Conservation (phyloP, 2,113 vertebrate genomes). For the Ahaetulla prasina region DNA sequence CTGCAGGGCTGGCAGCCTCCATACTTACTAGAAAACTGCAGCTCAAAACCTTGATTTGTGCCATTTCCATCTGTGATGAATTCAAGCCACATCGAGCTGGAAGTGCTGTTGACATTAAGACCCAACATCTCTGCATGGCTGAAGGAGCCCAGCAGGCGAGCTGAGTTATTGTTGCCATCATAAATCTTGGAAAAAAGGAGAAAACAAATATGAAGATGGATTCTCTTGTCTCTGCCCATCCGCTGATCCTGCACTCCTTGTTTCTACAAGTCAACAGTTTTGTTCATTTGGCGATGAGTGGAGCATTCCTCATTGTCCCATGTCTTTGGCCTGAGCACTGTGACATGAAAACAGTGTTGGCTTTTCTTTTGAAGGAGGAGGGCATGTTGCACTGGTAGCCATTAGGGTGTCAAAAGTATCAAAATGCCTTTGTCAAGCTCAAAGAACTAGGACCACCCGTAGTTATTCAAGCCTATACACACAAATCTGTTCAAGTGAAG, state of each 20-base stretch:
- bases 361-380: background rate
- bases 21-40: conserved; percentile 93
- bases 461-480: too few relatives aligned
- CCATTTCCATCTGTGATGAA: conserved; percentile 87
- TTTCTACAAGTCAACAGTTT: background rate
- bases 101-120: conserved; percentile 89
- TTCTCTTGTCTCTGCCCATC: background rate
- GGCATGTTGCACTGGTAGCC: background rate
- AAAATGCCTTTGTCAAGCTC: background rate
- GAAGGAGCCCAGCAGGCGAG: conserved; percentile 86
- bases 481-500: too few relatives aligned
- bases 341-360: background rate
- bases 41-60: conserved; percentile 93
- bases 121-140: conserved; percentile 82
- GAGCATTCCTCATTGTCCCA: background rate
- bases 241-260: background rate
- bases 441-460: too few relatives aligned
- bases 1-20: rapidly evolving
- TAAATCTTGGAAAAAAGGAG: conserved; percentile 78
- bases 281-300: background rate
- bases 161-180: conserved; percentile 88
- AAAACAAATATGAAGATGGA: background rate
- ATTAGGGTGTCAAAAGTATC: background rate
- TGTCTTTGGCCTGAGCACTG: background rate
- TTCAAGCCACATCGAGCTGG: conserved; percentile 94